Evolutionary conservation across 2,888 invertebrate species (phyloP).

Genomic region (Caenorhabditis sp.): DNA sequence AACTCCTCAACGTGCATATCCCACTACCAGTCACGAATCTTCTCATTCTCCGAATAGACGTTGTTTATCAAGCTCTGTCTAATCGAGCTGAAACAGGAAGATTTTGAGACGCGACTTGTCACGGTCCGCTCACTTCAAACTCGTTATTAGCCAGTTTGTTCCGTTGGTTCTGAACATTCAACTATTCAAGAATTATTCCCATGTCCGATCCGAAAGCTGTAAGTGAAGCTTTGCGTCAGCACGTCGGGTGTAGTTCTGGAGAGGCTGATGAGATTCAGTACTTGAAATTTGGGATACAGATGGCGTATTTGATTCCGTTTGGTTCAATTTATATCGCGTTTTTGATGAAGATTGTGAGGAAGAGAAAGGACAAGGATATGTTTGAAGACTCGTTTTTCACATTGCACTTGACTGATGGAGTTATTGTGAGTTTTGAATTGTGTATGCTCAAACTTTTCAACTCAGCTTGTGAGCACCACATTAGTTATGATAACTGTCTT

Average conservation of each 20-base stretch:
- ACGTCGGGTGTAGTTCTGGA: constrained; percentile 14
- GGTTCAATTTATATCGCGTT: constrained; percentile 7
- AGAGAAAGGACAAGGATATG: constrained; percentile 3
- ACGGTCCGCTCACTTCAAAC: neutral
- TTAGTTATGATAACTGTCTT: too few relatives aligned
- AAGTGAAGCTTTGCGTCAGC: neutral
- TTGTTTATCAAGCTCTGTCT: neutral
- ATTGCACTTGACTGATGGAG: constrained; percentile 26
- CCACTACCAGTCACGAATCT: too few relatives aligned
- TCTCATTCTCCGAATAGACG: too few relatives aligned
- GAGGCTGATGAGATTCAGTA: constrained; percentile 6
- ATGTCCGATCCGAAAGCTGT: constrained; percentile 18
- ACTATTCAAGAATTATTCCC: neutral
- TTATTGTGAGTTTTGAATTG: constrained; percentile 23
- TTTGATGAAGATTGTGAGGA: constrained; percentile 8
- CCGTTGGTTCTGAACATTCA: neutral
- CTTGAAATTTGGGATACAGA: constrained; percentile 10
- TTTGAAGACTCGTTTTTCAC: constrained; percentile 39
- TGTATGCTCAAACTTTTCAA: too few relatives aligned
- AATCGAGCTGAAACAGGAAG: too few relatives aligned
- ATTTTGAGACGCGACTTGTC: neutral
- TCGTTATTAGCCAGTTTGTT: neutral
- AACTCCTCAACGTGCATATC: too few relatives aligned
- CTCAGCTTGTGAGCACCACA: too few relatives aligned
- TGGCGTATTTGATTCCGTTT: constrained; percentile 25